Evolutionary conservation across 2,113 vertebrate species (phyloP).

Genomic region (Podarcis raffonei): DNA sequence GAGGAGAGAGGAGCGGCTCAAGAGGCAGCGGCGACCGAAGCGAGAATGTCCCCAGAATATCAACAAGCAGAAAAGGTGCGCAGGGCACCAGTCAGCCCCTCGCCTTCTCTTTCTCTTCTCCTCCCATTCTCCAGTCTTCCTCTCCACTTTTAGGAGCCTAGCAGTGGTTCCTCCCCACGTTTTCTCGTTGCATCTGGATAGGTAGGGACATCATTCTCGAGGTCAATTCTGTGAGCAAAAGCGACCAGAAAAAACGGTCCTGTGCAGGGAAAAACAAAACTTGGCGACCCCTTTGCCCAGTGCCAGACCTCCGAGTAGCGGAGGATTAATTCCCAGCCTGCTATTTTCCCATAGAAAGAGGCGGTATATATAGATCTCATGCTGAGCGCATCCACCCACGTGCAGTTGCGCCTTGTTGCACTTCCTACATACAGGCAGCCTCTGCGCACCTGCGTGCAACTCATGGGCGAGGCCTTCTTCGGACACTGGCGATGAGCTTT

Average conservation of each 20-base stretch:
- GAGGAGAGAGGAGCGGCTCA: not conserved
- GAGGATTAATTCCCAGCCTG: too few relatives aligned
- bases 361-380: not conserved
- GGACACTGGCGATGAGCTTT: not conserved
- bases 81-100: not conserved
- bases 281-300: not conserved
- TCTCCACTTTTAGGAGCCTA: not conserved
- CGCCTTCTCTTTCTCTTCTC: not conserved
- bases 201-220: not conserved
- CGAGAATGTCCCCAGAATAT: constrained; percentile 11
- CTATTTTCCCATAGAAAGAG: too few relatives aligned
- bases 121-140: not conserved
- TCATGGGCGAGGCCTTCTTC: not conserved
- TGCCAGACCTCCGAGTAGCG: not conserved
- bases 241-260: not conserved
- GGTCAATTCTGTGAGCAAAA: not conserved
- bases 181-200: not conserved
- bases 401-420: not conserved
- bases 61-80: constrained; percentile 16
- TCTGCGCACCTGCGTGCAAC: not conserved
- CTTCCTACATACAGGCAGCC: not conserved
- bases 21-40: not conserved
- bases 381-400: not conserved
- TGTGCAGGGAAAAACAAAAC: not conserved
- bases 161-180: not conserved